Evolutionary conservation across 2,888 invertebrate species (phyloP), one percentile per base, ranked within the genome.

Genomic region (Hesperia comma): DNA sequence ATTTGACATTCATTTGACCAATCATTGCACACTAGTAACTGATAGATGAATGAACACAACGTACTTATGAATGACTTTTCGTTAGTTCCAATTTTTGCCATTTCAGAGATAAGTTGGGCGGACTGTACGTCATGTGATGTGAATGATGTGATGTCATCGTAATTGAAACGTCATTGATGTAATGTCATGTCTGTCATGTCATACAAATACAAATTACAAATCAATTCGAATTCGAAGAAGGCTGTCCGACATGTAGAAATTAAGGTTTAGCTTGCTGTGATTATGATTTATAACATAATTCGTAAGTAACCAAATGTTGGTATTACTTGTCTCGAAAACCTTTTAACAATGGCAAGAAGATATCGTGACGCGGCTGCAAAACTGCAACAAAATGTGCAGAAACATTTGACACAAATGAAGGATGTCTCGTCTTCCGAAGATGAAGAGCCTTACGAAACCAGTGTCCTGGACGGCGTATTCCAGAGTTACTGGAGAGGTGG

Each of bases 361-460:
- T 92, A 92, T 69, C 81, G 82, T 55, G 92, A 92, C 54, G 92
- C 88, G 14, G 92, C 92, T 70, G 91, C 90, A 1, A 91, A 90
- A 79, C 43, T 92, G 76, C 91, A 92, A 73, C 84, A 84, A 77
- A 92, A 86, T 71, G 89, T 92, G 8, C 88, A 92, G 68, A 90
- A 88, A 77, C 90, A 92, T 80, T 78, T 92, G 55, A 81, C 89
- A 70, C 86, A 81, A 61, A 88, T 91, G 84, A 87, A 90, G 68
- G 88, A 91, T 21, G 74, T 90, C 2, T 90, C 90, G 6, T 92
- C 92, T 1, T 92, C 92, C 0, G 92, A 92, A 78, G 92, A 92
- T 72, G 92, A 92, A 61, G 92, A 90, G 54, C 85, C 90, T 0
- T 90, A 81, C 71, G 91, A 90, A 69, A 67, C 84, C 1, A 85